Evolutionary conservation across 1,140 invertebrate genomes (phyloP).

Genomic region (Drosophila pandora): DNA sequence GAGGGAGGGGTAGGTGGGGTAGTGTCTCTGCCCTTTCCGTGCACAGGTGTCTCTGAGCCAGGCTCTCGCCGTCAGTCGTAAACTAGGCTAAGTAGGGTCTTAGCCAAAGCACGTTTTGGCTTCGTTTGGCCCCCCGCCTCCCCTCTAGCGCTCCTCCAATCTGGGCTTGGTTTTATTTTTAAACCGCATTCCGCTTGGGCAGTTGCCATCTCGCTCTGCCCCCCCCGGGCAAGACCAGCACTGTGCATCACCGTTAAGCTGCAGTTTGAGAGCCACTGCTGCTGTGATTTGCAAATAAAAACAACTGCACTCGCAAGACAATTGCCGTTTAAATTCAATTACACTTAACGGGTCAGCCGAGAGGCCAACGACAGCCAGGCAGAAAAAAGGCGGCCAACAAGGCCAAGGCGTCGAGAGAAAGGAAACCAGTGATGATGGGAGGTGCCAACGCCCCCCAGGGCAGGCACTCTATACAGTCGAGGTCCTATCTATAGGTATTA

Average conservation of each 20-base stretch:
- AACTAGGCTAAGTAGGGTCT: constrained; percentile 81
- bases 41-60: constrained; percentile 61
- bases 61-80: constrained; percentile 50
- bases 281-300: constrained; percentile 44
- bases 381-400: constrained; percentile 18
- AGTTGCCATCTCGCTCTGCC: constrained; percentile 44
- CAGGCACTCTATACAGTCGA: constrained; percentile 19
- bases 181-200: constrained; percentile 72
- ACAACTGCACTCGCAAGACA: constrained; percentile 55
- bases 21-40: neutral
- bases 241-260: constrained; percentile 57
- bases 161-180: constrained; percentile 73
- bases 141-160: constrained; percentile 4
- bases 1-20: neutral
- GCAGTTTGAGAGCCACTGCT: constrained; percentile 57
- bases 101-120: constrained; percentile 76
- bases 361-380: constrained; percentile 43
- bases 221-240: constrained; percentile 4
- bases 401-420: constrained; percentile 28
- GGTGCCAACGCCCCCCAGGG: constrained; percentile 38
- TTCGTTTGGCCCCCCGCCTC: constrained; percentile 10
- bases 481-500: neutral
- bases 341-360: constrained; percentile 59
- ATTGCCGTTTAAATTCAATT: constrained; percentile 75
- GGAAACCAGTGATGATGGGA: constrained; percentile 5